Evolutionary conservation across 2,797 vertebrate species (phyloP).

Genomic region (Mastacembelus armatus): DNA sequence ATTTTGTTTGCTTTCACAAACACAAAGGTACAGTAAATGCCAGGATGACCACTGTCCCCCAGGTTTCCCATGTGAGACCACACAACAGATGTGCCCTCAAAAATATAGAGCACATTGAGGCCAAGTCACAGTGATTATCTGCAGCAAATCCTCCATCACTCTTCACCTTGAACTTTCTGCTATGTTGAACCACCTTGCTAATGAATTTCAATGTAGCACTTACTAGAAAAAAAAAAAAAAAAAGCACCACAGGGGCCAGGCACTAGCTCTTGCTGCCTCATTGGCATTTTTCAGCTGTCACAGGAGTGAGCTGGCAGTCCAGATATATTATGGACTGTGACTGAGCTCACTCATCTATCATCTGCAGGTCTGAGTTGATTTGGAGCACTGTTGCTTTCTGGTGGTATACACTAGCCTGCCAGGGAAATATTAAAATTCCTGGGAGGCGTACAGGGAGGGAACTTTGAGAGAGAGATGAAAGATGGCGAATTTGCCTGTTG

Average conservation of each 20-base stretch:
- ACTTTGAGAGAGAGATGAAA: constrained; percentile 80
- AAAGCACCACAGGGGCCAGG: constrained; percentile 12
- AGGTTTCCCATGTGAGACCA: constrained; percentile 39
- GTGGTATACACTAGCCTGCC: constrained; percentile 49
- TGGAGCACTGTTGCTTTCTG: constrained; percentile 58
- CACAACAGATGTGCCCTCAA: constrained; percentile 71
- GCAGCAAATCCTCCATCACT: constrained; percentile 46
- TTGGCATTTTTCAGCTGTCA: constrained; percentile 70
- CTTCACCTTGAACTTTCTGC: constrained; percentile 43
- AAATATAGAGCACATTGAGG: constrained; percentile 73
- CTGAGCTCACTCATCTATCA: constrained; percentile 78
- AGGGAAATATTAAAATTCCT: constrained; percentile 78
- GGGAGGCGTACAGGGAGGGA: constrained; percentile 61
- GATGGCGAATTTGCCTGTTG: constrained; percentile 73
- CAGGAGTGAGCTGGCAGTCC: constrained; percentile 59
- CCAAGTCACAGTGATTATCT: constrained; percentile 64
- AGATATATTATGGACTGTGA: constrained; percentile 77
- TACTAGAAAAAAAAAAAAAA: constrained; percentile 26
- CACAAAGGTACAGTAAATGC: constrained; percentile 75
- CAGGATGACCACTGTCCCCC: constrained; percentile 49
- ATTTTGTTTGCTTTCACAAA: constrained; percentile 56
- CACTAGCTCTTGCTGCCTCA: constrained; percentile 46
- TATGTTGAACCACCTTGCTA: constrained; percentile 62
- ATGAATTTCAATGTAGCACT: constrained; percentile 75
- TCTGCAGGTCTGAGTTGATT: constrained; percentile 76